phyloP scores from a whole-genome alignment of 2,797 vertebrate species.

The Gastrophryne carolinensis region DNA sequence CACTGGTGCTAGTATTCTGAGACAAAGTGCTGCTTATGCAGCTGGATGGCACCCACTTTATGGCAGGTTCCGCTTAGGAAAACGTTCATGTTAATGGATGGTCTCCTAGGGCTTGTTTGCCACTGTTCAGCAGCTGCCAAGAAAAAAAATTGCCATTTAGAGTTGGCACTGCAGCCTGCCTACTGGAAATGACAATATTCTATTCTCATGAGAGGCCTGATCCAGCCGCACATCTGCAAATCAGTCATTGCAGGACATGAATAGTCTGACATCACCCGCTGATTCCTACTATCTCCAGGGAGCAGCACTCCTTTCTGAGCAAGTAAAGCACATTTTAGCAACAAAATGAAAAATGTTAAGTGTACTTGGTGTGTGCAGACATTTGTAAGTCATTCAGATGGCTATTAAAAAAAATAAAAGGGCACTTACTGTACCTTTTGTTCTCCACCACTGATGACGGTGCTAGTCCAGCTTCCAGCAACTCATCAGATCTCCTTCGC shows the following conservation, averaged over 20 bases:
- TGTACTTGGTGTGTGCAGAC: background rate
- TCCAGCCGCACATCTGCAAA: conserved; percentile 33
- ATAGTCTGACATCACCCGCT: conserved; percentile 42
- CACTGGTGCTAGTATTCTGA: background rate
- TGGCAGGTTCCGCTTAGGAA: conserved; percentile 14
- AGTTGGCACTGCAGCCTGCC: conserved; percentile 23
- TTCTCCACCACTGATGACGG: too few species aligned
- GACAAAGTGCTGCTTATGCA: background rate
- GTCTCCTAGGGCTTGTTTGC: conserved; percentile 34
- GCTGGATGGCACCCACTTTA: background rate
- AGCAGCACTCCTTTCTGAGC: conserved; percentile 11
- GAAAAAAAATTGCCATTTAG: conserved; percentile 43
- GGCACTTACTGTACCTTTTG: too few species aligned
- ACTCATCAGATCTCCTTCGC: too few species aligned
- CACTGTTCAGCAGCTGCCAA: conserved; percentile 34
- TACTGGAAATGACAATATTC: conserved; percentile 46
- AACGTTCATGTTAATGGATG: conserved; percentile 30
- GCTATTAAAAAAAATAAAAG: too few species aligned
- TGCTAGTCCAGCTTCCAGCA: too few species aligned
- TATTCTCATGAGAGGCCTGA: conserved; percentile 13
- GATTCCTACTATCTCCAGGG: background rate
- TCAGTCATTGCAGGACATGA: conserved; percentile 37
- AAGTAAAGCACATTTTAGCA: conserved; percentile 1
- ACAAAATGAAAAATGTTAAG: background rate
- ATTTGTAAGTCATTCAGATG: too few species aligned